Percentiles rank a stretch among this genome's conserved stretches.
Conservation (phyloP, 2,113 vertebrate species). For the Motacilla alba region DNA sequence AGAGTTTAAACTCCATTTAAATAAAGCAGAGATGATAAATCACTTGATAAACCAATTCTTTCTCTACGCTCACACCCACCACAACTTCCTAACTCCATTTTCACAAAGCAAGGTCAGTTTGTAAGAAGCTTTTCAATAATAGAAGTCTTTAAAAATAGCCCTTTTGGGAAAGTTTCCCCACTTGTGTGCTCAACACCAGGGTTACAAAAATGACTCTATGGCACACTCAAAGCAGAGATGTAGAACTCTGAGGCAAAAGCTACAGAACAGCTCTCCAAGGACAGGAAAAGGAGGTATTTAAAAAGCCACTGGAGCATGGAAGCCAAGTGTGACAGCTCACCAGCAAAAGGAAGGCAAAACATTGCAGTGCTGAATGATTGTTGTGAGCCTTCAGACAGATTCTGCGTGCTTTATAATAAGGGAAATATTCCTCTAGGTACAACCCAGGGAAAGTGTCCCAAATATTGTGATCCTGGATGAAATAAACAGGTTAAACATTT, state of each 20-base stretch:
- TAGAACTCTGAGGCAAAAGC: neutral
- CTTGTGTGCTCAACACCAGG: neutral
- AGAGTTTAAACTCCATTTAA: neutral
- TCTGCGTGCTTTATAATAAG: neutral
- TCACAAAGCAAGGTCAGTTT: neutral
- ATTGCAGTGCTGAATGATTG: neutral
- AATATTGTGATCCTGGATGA: neutral
- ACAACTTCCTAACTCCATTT: neutral
- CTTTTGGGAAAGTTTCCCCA: neutral
- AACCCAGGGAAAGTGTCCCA: neutral
- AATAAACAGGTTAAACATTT: neutral
- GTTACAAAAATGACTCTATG: neutral
- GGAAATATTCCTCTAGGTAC: neutral
- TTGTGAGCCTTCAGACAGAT: neutral
- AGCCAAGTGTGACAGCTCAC: neutral
- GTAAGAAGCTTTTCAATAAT: neutral
- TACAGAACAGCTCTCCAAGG: neutral
- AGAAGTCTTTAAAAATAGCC: neutral
- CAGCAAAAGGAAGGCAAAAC: neutral
- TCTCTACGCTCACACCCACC: neutral
- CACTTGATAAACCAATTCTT: neutral
- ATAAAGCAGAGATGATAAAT: neutral
- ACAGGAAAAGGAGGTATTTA: neutral
- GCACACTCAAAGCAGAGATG: neutral
- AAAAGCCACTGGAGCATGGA: neutral